Conservation (phyloP, 1,140 invertebrate species). For the Brachionus manjavacas region DNA sequence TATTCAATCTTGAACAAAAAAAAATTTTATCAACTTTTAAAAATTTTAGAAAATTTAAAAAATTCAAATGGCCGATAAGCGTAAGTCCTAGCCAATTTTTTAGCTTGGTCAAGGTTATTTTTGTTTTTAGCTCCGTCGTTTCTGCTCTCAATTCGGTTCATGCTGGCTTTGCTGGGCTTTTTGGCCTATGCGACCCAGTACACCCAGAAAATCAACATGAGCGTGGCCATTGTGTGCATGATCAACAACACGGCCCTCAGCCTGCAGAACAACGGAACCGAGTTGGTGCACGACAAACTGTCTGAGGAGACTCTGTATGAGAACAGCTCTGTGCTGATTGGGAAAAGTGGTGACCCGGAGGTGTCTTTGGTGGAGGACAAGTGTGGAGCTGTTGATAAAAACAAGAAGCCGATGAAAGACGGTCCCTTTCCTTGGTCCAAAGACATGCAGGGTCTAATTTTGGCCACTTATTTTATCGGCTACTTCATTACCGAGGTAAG, state of each 20-base stretch:
- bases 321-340: background rate
- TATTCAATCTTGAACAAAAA: background rate
- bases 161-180: slow-evolving; percentile 11
- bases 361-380: background rate
- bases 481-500: slow-evolving; percentile 55
- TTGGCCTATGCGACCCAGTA: slow-evolving; percentile 59
- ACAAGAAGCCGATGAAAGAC: slow-evolving; percentile 46
- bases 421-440: slow-evolving; percentile 55
- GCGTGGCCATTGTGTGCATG: slow-evolving; percentile 83
- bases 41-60: too few species aligned
- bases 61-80: slow-evolving; percentile 5
- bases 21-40: too few species aligned
- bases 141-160: slow-evolving; percentile 32
- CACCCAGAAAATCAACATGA: slow-evolving; percentile 78
- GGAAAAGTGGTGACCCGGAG: background rate
- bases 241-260: slow-evolving; percentile 52
- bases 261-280: background rate
- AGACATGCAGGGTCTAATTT: slow-evolving; percentile 51
- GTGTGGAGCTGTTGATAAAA: background rate
- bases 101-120: background rate
- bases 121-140: background rate
- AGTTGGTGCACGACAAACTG: background rate
- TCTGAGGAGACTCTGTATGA: background rate
- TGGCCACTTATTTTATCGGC: slow-evolving; percentile 57
- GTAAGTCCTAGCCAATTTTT: background rate